phyloP scores from a whole-genome alignment of 2,888 invertebrate species.

The Leptinotarsa peninsularis region DNA sequence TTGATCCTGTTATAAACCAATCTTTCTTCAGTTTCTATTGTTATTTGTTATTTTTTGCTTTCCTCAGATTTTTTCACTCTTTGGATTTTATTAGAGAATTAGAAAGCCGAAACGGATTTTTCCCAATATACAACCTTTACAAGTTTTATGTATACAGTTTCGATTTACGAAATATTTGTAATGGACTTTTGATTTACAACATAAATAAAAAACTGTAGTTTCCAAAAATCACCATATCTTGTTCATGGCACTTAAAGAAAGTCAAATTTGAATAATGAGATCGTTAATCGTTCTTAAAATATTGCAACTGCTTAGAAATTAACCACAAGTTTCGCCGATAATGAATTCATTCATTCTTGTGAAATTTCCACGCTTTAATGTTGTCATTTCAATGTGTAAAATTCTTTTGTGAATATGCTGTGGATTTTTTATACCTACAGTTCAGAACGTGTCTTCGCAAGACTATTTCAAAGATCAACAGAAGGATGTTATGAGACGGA shows the following conservation, averaged over 20 bases:
- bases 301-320: background rate
- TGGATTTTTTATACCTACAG: background rate
- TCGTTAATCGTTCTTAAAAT: background rate
- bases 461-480: background rate
- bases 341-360: background rate
- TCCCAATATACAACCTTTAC: no score
- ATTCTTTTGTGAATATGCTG: background rate
- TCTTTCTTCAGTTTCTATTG: no score
- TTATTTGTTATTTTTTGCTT: no score
- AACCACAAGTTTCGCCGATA: background rate
- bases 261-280: background rate
- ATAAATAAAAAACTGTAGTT: background rate
- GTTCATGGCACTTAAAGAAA: background rate
- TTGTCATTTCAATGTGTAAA: background rate
- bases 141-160: no score
- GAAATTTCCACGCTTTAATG: background rate
- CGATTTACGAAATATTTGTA: no score
- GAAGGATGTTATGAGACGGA: background rate
- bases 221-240: background rate
- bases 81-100: no score
- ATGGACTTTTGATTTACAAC: no score
- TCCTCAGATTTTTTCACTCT: no score
- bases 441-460: background rate
- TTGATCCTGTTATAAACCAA: no score
- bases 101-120: no score